Evolutionary conservation across 2,888 invertebrate genomes (phyloP), one percentile per base, ranked within the genome.

Genomic region (Cryptus viduatorius): DNA sequence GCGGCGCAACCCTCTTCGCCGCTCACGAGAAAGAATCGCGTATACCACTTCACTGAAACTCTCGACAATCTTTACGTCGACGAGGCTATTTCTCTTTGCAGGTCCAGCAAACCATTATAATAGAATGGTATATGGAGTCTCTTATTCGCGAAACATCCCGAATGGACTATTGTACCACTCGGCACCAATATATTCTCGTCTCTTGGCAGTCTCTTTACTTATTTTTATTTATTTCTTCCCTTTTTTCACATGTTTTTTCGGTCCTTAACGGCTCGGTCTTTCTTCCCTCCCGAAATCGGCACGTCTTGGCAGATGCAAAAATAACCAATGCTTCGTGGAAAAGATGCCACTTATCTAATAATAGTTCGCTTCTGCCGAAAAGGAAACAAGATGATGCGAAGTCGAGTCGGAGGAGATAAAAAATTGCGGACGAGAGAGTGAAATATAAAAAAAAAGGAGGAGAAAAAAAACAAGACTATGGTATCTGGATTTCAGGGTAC

Each of bases 261-360:
- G 29, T 42, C n/a, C 14, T 69, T 42, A 44, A 72, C 24, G 37
- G 14, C 46, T n/a, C 16, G 87, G 86, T 87, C 75, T 61, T 44
- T 72, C 69, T 61, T 24, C 1, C 1, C 24, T 3, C n/a, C 69
- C 56, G 73, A 84, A 83, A 78, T 84, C 71, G 37, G 68, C 86
- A 69, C 79, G 64, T 75, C 81, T 76, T 76, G 85, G 79, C 82
- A 79, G 81, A 77, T 84, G 80, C 48, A 69, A 29, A 81, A 73
- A 84, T 61, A 61, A 59, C 44, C 29, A 46, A 65, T 29, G 48
- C 71, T 72, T 24, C 29, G n/a, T 37, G 16, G 67, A 4, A 53
- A 50, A 50, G 69, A 16, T 19, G 29, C 56, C 48, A 67, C 65
- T 75, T 79, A 69, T 16, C 71, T 46, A 67, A 76, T 67, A 37